Conservation (phyloP, 2,797 vertebrate genomes). For the Dromococcyx pavoninus region DNA sequence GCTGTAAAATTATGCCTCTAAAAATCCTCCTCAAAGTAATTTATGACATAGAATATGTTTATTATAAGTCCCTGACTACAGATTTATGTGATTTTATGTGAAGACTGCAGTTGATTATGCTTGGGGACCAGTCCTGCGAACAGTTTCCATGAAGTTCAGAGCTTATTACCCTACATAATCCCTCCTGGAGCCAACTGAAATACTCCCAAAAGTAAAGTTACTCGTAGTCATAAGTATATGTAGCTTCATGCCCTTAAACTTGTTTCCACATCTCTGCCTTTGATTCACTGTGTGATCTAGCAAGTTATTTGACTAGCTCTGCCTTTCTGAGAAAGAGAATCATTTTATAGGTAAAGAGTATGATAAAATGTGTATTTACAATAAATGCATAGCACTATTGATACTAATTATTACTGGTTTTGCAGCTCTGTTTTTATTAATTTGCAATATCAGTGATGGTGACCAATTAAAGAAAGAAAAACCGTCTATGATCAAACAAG, state of each 20-base stretch:
- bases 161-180: constrained; percentile 38
- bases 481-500: neutral
- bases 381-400: neutral
- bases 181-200: constrained; percentile 22
- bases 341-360: neutral
- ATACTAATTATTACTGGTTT: neutral
- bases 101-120: constrained; percentile 14
- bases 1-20: constrained; percentile 56
- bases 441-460: neutral
- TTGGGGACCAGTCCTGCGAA: neutral
- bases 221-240: constrained; percentile 3
- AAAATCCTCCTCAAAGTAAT: constrained; percentile 56
- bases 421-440: neutral
- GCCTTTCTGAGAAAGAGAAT: neutral
- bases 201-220: constrained; percentile 38
- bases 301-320: neutral
- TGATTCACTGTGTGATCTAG: neutral
- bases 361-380: neutral
- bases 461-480: neutral
- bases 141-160: constrained; percentile 13
- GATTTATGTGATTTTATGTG: constrained; percentile 59
- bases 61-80: constrained; percentile 15
- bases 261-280: constrained; percentile 10
- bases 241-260: constrained; percentile 24
- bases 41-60: constrained; percentile 52